Evolutionary conservation across 2,888 invertebrate genomes (phyloP).

Genomic region (Tachina fera): DNA sequence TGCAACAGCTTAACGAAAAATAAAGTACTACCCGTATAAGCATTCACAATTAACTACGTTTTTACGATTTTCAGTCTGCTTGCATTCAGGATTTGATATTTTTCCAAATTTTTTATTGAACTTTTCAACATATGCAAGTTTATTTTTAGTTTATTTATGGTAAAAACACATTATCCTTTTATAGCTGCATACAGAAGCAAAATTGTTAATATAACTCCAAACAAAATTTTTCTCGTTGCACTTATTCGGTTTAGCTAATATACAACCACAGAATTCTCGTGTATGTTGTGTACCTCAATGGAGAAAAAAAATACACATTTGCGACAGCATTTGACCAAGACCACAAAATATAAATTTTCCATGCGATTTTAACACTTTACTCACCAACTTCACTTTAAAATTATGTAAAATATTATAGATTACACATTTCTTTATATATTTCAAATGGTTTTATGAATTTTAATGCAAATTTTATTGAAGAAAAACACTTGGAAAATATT

Average conservation of each 20-base stretch:
- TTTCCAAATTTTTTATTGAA: neutral
- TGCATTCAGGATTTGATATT: neutral
- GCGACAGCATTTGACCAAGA: conserved; percentile 52
- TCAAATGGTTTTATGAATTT: conserved; percentile 46
- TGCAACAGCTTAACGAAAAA: neutral
- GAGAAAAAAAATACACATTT: conserved; percentile 63
- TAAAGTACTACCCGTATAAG: neutral
- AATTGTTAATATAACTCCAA: conserved; percentile 24
- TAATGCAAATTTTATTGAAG: conserved; percentile 26
- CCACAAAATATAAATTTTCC: conserved; percentile 48
- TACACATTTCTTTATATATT: conserved; percentile 53
- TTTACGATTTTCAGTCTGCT: neutral
- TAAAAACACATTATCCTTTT: neutral
- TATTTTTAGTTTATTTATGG: conserved; percentile 23
- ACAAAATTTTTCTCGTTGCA: conserved; percentile 2
- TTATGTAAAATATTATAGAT: conserved; percentile 34
- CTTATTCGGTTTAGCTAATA: conserved; percentile 26
- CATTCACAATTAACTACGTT: neutral
- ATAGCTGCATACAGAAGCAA: neutral
- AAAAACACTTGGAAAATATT: conserved; percentile 48
- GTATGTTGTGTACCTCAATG: conserved; percentile 56
- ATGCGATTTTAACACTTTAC: conserved; percentile 48
- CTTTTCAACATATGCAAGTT: conserved; percentile 5
- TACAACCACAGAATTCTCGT: conserved; percentile 53
- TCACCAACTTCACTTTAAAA: conserved; percentile 63